Evolutionary conservation across 2,113 vertebrate species (phyloP), one percentile per base, ranked within the genome.

Genomic region (Pseudopodoces humilis): DNA sequence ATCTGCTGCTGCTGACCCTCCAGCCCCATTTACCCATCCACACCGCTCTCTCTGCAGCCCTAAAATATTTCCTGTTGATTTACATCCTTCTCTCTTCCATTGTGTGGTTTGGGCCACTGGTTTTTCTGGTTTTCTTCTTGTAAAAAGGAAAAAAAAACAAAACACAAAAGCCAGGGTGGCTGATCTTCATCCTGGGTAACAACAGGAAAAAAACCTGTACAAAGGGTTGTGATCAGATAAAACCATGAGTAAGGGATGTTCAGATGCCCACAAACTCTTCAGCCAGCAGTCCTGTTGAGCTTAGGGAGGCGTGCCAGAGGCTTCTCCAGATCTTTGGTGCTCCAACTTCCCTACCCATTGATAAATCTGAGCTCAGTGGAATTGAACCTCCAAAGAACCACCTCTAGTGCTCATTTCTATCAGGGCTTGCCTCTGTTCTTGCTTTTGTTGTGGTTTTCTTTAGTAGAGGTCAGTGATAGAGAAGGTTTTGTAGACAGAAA

Each of bases 51-150:
- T 81, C 76, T 88, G 77, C 64, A 86, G 65, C 53, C 49, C 87
- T 88, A 39, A 93, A 86, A 82, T 65, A 86, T 84, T 94, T 96
- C 68, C 65, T 82, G 21, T 24, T 65, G 37, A 86, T 95, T 91
- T 94, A 78, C 88, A 71, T 86, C 58, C 30, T 3, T 50, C 83
- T 83, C 78, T 88, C 24, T 72, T 91, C 44, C 14, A 20, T 22
- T 91, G 67, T 65, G 59, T 93, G 33, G 0, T 55, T 85, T 43
- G 56, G 28, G 33, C 31, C 68, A 43, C 43, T 59, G 79, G 10
- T 47, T 90, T 88, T 83, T 60, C 24, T 67, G 55, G 2, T 55
- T 83, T 76, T 49, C 44, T 83, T 50, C 55, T 37, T 39, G 37
- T 31, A 65, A 90, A 93, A 41, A 68, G 11, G 3, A 60, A 27